Base-by-base conservation (phyloP, 1,140 invertebrate genomes). In the Odontomachus brunneus region DNA sequence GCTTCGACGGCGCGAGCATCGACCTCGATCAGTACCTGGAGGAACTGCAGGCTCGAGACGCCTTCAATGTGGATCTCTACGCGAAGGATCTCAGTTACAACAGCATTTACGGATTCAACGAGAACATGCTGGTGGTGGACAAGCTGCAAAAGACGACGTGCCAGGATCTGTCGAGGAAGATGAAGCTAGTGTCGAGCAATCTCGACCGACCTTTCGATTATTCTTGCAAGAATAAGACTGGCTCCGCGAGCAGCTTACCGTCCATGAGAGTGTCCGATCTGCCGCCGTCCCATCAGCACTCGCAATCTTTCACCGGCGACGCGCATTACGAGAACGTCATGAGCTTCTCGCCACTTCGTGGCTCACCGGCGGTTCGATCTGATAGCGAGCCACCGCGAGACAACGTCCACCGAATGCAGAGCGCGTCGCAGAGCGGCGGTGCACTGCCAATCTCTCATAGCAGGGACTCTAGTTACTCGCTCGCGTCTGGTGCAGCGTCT, bases 11-110 rank as follows among this genome's bases (percentile, higher is more conserved):
- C 9, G 93, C 94, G 55, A 95, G 95, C 66, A 94, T 95, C 44
- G 95, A 96, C 88, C 92, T 97, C 53, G 96, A 96, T 91, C 95
- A 94, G 62, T 97, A 97, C 90, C 91, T 97, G 44, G 95, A 96
- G 86, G 95, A 96, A 80, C 91, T 97, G 38, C 95, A 96, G 87
- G 93, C 94, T 22, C 94, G 93, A 62, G 94, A 95, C 57, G 91
- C 91, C 1, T 92, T 94, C n/a, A 93, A 94, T 69, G 90, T 92
- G 0, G 93, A 94, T 57, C 51, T 92, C 3, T 94, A 94, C 48
- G 89, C 91, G 0, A 93, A 94, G 48, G 91, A 93, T 59, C 63
- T 92, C 0, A 92, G 91, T 26, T 92, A 94, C 80, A 93, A 92
- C 38, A 92, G 90, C 53, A 91, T 93, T 4, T 93, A 94, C 38